These are phyloP conservation scores for Halocynthia roretzi DNA, from an alignment of 23 tunicate genomes.

Conservation along the genomic window DNA sequence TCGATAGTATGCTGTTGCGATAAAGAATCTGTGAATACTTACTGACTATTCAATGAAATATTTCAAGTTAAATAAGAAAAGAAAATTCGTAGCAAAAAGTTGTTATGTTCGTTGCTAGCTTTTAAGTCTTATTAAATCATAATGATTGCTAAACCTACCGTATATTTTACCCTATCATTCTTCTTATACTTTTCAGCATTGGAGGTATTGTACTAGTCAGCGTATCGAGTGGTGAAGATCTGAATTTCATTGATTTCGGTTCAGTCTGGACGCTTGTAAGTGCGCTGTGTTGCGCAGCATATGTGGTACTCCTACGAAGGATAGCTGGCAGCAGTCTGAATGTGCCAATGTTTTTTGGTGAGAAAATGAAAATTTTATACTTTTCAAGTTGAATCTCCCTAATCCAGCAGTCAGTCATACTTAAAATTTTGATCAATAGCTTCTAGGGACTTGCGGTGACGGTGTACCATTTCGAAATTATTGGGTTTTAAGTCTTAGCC, in stretches of 20 bases:
- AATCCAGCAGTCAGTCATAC: too few relatives aligned
- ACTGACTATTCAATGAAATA: too few relatives aligned
- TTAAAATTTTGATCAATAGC: too few relatives aligned
- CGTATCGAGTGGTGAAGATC: slow-evolving; percentile 26
- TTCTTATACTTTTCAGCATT: slow-evolving; percentile 34
- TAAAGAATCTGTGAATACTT: too few relatives aligned
- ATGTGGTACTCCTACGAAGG: slow-evolving; percentile 61
- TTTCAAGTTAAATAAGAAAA: neutral
- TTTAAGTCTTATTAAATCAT: neutral
- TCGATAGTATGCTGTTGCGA: too few relatives aligned
- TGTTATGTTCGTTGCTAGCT: neutral
- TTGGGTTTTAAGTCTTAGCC: too few relatives aligned
- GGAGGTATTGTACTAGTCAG: slow-evolving; percentile 59
- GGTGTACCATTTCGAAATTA: too few relatives aligned
- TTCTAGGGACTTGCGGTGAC: too few relatives aligned
- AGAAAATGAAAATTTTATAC: neutral
- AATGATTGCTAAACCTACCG: neutral
- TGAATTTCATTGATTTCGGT: slow-evolving; percentile 23
- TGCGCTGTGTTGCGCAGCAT: slow-evolving; percentile 67
- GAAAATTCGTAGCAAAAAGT: neutral
- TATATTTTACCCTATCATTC: too few relatives aligned
- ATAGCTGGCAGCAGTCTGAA: slow-evolving; percentile 53
- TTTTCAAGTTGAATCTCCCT: too few relatives aligned
- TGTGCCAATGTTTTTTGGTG: slow-evolving; percentile 97
- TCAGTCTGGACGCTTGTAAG: slow-evolving; percentile 74